Evolutionary conservation across 2,113 vertebrate species (phyloP).

Genomic region (Zosterops japonicus): DNA sequence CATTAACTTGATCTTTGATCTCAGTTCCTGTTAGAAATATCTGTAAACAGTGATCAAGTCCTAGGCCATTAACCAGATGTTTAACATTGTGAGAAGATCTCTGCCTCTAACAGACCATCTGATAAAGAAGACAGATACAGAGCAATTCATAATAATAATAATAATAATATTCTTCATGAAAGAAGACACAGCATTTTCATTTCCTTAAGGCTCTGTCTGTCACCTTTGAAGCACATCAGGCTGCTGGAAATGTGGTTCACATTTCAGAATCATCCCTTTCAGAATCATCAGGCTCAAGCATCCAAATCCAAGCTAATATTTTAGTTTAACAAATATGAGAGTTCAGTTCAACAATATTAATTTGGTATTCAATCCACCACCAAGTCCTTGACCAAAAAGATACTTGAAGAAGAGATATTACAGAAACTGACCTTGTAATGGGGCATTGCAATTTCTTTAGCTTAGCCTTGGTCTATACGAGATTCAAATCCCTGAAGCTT

Average conservation of each 20-base stretch:
- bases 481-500: not conserved
- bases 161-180: not conserved
- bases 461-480: fast-evolving
- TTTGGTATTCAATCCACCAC: not conserved
- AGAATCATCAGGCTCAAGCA: not conserved
- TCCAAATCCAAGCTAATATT: not conserved
- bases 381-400: not conserved
- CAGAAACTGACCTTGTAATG: not conserved
- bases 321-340: not conserved
- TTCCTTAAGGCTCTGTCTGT: not conserved
- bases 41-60: slow-evolving; percentile 21
- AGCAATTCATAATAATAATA: not conserved
- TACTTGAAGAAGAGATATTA: not conserved
- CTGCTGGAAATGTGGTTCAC: not conserved
- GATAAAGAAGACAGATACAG: not conserved
- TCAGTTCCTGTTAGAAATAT: slow-evolving; percentile 38
- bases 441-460: not conserved
- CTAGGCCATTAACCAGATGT: slow-evolving; percentile 3
- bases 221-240: not conserved
- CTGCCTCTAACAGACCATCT: not conserved
- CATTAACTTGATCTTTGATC: slow-evolving; percentile 42
- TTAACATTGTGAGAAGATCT: not conserved
- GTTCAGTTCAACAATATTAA: not conserved
- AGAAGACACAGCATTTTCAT: not conserved
- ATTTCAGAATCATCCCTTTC: not conserved